Conservation (phyloP, 1,140 invertebrate species). For the Aporrectodea caliginosa region DNA sequence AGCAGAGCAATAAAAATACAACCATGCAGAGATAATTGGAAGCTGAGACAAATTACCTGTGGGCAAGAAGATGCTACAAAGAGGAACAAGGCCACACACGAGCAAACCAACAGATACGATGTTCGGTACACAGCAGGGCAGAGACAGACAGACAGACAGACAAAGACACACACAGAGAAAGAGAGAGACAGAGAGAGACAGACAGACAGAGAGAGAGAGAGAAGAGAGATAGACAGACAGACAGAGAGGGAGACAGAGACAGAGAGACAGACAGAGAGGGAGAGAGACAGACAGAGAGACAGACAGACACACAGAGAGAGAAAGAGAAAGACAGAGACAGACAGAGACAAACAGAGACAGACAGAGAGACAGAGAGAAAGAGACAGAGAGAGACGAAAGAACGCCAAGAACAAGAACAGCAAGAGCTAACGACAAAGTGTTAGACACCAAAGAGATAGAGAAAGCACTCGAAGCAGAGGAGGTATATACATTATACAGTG, state of each 20-base stretch:
- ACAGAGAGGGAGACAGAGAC: not conserved
- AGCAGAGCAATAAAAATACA: not conserved
- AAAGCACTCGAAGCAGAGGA: not conserved
- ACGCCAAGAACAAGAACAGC: not conserved
- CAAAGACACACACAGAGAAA: not conserved
- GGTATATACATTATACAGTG: no score
- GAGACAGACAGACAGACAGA: not conserved
- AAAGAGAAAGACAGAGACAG: no score
- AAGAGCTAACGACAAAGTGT: not conserved
- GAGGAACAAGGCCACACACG: not conserved
- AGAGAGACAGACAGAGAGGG: not conserved
- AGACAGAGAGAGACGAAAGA: not conserved
- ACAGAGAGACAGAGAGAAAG: not conserved
- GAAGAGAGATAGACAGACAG: not conserved
- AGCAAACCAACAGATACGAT: no score
- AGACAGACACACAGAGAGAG: not conserved
- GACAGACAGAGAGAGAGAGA: not conserved
- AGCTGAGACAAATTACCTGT: not conserved
- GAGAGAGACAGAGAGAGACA: not conserved
- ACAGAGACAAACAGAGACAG: no score
- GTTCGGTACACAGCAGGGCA: not conserved
- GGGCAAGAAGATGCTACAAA: not conserved
- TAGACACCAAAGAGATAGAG: not conserved
- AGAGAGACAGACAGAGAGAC: not conserved
- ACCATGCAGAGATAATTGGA: not conserved